A percentile compares a stretch with the other conserved stretches of the same genome.
phyloP scores from a whole-genome alignment of 2,888 invertebrate genomes.

The Halocaridina rubra region DNA sequence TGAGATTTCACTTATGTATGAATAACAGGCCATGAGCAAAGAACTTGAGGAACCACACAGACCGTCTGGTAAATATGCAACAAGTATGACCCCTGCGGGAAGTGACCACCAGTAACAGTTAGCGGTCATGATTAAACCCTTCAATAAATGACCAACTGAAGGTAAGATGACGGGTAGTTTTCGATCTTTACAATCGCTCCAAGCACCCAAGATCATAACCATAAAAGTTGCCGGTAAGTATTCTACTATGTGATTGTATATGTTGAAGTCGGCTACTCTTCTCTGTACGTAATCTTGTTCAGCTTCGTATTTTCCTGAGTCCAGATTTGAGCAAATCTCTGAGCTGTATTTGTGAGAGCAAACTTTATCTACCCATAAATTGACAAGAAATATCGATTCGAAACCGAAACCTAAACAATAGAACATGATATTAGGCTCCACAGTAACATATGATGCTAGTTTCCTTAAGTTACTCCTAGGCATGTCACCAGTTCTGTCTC shows the following conservation, averaged over 20 bases:
- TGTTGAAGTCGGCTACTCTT: background rate
- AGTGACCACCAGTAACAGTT: conserved; percentile 1
- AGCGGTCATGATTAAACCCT: background rate
- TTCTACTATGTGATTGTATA: background rate
- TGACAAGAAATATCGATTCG: background rate
- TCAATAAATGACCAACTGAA: background rate
- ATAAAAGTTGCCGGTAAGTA: background rate
- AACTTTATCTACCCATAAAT: background rate
- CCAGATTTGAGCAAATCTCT: background rate
- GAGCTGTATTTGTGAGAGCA: background rate
- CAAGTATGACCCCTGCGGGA: background rate
- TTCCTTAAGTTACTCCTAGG: too few species aligned
- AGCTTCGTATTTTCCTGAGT: background rate
- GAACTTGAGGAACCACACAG: background rate
- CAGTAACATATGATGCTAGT: background rate
- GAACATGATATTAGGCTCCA: background rate
- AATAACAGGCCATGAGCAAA: background rate
- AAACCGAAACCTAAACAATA: background rate
- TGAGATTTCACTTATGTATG: background rate
- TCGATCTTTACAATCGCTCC: background rate
- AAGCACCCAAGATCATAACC: background rate
- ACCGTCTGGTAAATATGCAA: background rate
- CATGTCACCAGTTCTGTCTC: too few species aligned
- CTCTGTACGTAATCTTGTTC: background rate
- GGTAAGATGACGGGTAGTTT: background rate